Conservation (phyloP, 2,113 vertebrate species). For the Carettochelys insculpta region DNA sequence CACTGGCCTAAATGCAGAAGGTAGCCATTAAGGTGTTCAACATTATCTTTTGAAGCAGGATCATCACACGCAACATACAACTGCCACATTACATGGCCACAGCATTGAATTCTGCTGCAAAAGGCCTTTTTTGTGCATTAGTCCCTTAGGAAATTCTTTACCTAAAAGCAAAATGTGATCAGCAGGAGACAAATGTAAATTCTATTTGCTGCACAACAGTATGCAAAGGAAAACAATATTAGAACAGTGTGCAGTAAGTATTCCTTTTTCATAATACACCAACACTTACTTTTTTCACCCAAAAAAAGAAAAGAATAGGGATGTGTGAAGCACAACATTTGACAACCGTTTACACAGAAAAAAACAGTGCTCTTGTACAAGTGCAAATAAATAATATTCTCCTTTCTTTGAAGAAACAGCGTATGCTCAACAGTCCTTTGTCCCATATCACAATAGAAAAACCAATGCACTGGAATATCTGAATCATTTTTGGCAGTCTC, state of each 20-base stretch:
- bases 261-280: background rate
- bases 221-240: background rate
- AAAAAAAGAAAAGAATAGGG: slow-evolving; percentile 58
- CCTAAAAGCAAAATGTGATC: slow-evolving; percentile 33
- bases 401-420: slow-evolving; percentile 67
- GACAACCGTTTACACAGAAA: slow-evolving; percentile 67
- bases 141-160: slow-evolving; percentile 38
- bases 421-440: slow-evolving; percentile 82
- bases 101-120: background rate
- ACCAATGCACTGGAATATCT: slow-evolving; percentile 75
- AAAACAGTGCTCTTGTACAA: slow-evolving; percentile 69
- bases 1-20: accelerated
- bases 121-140: background rate
- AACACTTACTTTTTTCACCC: slow-evolving; percentile 59
- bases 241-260: background rate
- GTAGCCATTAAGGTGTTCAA: background rate
- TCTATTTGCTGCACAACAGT: background rate
- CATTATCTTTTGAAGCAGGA: background rate
- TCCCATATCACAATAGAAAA: slow-evolving; percentile 77
- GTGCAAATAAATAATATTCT: slow-evolving; percentile 76
- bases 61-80: accelerated
- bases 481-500: slow-evolving; percentile 80
- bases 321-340: slow-evolving; percentile 71
- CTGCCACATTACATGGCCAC: background rate
- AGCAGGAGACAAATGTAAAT: slow-evolving; percentile 38